Evolutionary conservation across 1,140 invertebrate species (phyloP).

Genomic region (Spodoptera frugiperda): DNA sequence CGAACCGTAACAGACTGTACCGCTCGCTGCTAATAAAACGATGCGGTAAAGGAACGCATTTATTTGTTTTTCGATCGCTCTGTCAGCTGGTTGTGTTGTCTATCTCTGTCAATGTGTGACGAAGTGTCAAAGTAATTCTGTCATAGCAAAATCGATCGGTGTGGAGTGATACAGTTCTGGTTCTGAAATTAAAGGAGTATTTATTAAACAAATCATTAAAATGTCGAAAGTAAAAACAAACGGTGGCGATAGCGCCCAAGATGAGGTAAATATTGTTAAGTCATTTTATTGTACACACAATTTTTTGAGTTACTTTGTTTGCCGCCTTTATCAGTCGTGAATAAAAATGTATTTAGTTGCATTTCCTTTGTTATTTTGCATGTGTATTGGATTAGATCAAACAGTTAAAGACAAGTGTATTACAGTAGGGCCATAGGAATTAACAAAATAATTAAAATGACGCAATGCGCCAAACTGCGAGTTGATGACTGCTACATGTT

Average conservation of each 20-base stretch:
- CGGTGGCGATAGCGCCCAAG: conserved; percentile 86
- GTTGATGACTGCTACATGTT: neutral
- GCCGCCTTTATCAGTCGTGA: conserved; percentile 32
- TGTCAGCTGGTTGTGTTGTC: conserved; percentile 24
- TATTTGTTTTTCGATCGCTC: conserved; percentile 7
- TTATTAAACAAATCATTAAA: conserved; percentile 48
- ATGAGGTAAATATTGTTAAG: conserved; percentile 85
- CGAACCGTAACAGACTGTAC: no score
- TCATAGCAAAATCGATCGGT: conserved; percentile 37
- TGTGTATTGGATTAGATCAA: neutral
- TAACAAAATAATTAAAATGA: conserved; percentile 35
- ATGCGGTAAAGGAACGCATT: neutral
- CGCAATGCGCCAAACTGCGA: conserved; percentile 49
- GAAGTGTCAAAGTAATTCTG: neutral
- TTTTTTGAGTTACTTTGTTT: conserved; percentile 25
- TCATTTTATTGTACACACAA: neutral
- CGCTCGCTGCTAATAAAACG: conserved; percentile 1
- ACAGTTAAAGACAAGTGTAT: neutral
- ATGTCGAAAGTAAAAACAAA: conserved; percentile 78
- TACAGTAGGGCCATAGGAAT: neutral
- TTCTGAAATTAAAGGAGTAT: conserved; percentile 1
- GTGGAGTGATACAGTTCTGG: conserved; percentile 9
- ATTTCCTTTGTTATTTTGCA: neutral
- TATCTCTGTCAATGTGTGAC: no score
- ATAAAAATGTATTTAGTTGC: conserved; percentile 13